Evolutionary conservation across 2,888 invertebrate genomes (phyloP).

Genomic region (Sphaerophoria taeniata): DNA sequence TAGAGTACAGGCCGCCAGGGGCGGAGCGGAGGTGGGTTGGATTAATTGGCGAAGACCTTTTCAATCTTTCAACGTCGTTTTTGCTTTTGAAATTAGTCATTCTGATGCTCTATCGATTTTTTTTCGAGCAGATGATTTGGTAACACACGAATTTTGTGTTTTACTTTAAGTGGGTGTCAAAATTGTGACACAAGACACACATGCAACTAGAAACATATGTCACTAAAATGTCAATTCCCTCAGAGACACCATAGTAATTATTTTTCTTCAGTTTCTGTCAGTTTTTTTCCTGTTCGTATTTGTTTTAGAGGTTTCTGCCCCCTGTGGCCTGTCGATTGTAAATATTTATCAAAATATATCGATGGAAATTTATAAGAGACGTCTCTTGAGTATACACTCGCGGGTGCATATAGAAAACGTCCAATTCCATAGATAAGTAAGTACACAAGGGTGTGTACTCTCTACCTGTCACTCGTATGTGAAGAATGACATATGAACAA

Average conservation of each 20-base stretch:
- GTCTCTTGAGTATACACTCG: constrained; percentile 2
- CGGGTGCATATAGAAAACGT: neutral
- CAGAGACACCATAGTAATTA: constrained; percentile 31
- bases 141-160: constrained; percentile 8
- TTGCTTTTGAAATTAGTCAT: constrained; percentile 8
- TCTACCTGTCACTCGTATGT: constrained; percentile 7
- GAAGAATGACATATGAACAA: constrained; percentile 57
- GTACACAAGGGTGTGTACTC: constrained; percentile 47
- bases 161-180: constrained; percentile 27
- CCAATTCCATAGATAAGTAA: neutral
- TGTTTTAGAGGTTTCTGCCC: constrained; percentile 25
- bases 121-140: constrained; percentile 14
- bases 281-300: constrained; percentile 1
- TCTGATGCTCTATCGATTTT: constrained; percentile 43
- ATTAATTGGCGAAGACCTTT: neutral
- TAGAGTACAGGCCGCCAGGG: constrained; percentile 32
- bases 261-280: neutral
- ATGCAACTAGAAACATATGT: constrained; percentile 26
- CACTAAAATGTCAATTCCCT: neutral
- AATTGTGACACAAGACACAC: constrained; percentile 1
- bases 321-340: constrained; percentile 42
- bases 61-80: neutral
- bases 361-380: constrained; percentile 10
- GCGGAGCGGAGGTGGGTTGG: neutral
- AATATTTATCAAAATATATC: constrained; percentile 56